phyloP scores from a whole-genome alignment of 92 coral and sea anemone species.

The Ricordea florida region DNA sequence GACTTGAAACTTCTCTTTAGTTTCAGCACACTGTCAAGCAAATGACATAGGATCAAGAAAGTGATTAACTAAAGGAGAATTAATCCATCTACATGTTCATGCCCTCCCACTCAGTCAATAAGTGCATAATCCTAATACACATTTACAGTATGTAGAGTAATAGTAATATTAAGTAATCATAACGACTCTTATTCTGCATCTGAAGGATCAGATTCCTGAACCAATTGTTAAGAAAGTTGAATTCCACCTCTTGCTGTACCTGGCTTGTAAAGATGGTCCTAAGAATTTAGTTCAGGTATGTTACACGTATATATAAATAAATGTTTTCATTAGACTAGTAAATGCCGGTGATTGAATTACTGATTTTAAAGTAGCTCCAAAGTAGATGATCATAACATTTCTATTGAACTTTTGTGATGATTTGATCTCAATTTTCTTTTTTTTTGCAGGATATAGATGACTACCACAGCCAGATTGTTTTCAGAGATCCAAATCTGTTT shows the following conservation, averaged over 20 bases:
- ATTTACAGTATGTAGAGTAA: too few species aligned
- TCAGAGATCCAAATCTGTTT: slow-evolving; percentile 59
- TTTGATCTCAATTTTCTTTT: not conserved
- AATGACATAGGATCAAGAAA: too few species aligned
- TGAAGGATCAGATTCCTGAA: slow-evolving; percentile 85
- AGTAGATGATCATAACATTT: too few species aligned
- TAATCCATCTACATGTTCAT: too few species aligned
- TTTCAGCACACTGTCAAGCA: too few species aligned
- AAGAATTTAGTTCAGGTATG: slow-evolving; percentile 81
- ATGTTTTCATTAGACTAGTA: not conserved
- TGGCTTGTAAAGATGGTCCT: slow-evolving; percentile 72
- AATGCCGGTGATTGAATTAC: too few species aligned
- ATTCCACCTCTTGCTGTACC: slow-evolving; percentile 83
- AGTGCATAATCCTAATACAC: too few species aligned
- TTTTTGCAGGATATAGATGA: slow-evolving; percentile 83
- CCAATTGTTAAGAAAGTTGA: slow-evolving; percentile 73
- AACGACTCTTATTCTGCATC: not conserved
- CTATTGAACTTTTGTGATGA: not conserved
- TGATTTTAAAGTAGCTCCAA: too few species aligned
- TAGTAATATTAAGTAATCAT: too few species aligned
- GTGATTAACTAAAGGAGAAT: too few species aligned
- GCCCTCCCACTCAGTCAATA: too few species aligned
- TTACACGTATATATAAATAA: not conserved
- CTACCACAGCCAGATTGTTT: slow-evolving; percentile 85
- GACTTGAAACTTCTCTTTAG: too few species aligned